Evolutionary conservation across 1,140 invertebrate genomes (phyloP), one percentile per base, ranked within the genome.

Genomic region (Mylabris phalerata): DNA sequence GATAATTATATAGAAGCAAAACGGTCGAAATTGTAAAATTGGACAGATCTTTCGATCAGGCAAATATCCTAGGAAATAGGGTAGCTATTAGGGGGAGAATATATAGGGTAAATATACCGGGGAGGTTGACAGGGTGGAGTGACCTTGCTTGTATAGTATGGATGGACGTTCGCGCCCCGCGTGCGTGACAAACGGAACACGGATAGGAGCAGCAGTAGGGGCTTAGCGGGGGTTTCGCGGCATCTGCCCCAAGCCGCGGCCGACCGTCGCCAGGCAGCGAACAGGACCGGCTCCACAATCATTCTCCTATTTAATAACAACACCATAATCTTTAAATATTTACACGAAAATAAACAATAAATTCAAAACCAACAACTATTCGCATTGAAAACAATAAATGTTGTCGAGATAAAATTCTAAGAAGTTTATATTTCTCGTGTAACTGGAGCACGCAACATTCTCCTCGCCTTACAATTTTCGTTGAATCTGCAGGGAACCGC

Each of bases 201-300:
- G 47, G 41, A 19, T 19, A 19, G 19, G 19, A 19, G 19, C 19
- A 2, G 19, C 7, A 48, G 56, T 27, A 32, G 50, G 9, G 48
- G 48, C 48, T 42, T 47, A 52, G 52, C 48, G 54, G 59, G 59
- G 59, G 27, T 44, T 39, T 46, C 52, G 55, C 59, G 59, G 55
- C 54, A 57, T 57, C 59, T 56, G 52, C 49, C 43, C 55, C 44
- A 49, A 49, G 50, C 55, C 55, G 64, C 64, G 61, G 55, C 61
- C 58, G 64, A 66, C 59, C 64, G 64, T 63, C 61, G 61, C 61
- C 64, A 60, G 58, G 52, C 51, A 43, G 24, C 38, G 43, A 52
- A 62, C 50, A 59, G 56, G 48, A 60, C 55, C 9, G 67, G 67
- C 42, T 67, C 70, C 46, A 72, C 63, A 64, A 71, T 68, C 11